Evolutionary conservation across 2,113 vertebrate genomes (phyloP).

Genomic region (Chloebia gouldiae): DNA sequence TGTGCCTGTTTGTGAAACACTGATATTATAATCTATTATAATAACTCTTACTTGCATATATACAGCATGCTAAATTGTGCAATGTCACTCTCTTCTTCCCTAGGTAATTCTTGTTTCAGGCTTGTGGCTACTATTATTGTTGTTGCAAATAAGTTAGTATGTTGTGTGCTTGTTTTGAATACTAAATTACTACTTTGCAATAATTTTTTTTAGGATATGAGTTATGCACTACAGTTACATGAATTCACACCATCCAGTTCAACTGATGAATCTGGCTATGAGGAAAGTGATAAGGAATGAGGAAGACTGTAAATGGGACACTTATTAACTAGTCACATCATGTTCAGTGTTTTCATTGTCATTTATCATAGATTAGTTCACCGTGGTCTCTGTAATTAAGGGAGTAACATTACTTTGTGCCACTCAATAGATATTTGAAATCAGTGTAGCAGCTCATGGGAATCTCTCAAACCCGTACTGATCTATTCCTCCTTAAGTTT

Average conservation of each 20-base stretch:
- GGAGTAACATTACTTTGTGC: background rate
- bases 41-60: background rate
- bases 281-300: constrained; percentile 37
- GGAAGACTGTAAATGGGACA: background rate
- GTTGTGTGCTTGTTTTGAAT: background rate
- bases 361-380: background rate
- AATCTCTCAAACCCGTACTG: background rate
- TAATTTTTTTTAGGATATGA: background rate
- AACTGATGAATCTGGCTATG: background rate
- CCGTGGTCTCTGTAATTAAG: background rate
- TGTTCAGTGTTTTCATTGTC: background rate
- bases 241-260: background rate
- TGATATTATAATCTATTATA: background rate
- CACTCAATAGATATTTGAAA: background rate
- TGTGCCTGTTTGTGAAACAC: background rate
- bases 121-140: background rate
- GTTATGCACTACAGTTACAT: background rate
- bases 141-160: background rate
- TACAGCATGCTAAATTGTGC: background rate
- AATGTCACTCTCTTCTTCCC: background rate
- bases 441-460: background rate
- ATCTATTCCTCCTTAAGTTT: background rate
- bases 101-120: background rate
- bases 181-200: background rate
- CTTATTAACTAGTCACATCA: constrained; percentile 9